Base-by-base conservation (phyloP, 2,113 vertebrate species). In the Chinchilla lanigera region DNA sequence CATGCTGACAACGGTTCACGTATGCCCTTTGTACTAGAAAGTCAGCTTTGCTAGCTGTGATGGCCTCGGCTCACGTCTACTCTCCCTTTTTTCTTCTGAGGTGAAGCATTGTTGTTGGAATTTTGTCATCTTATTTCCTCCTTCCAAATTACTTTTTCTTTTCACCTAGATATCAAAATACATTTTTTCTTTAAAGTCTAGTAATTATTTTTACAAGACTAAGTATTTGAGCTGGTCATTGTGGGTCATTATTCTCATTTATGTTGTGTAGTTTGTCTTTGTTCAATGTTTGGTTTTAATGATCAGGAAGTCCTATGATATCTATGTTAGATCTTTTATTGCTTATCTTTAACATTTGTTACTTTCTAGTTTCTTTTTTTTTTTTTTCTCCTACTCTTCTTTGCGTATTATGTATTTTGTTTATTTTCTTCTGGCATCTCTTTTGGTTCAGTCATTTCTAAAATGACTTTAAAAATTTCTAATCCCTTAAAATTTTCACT, bases 371-470 rank as follows among this genome's bases (percentile, higher is more conserved):
- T 56, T n/a, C 7, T 61, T 58, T n/a, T 30, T 81, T 30, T 47
- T 61, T 58, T n/a, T 30, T 81, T 30, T 47, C 50, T 65, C 17
- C 13, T 88, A 35, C 44, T 65, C 14, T 90, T 41, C 47, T 75
- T 95, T 75, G 83, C 26, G 2, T 83, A 90, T 41, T 60, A 63
- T 54, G 7, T 50, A n/a, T 47, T 80, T 16, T 88, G 26, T 90
- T 94, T 77, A 44, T 85, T 85, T 90, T 17, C 58, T 85, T 26
- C 44, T 85, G 56, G 13, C 14, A n/a, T 89, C 61, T 89, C 93
- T 89, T 83, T 41, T 83, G 50, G 38, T 60, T 94, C 71, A 61
- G 13, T 13, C 17, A 83, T 77, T 77, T 83, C 54, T 83, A 81
- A 69, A 81, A 69, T 81, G 41, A 82, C 1, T 38, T 77, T 58